A percentile compares a stretch with the other conserved stretches of the same genome.
Evolutionary conservation across 2,797 vertebrate genomes (phyloP).

Genomic region (Acrossocheilus wenchowensis): DNA sequence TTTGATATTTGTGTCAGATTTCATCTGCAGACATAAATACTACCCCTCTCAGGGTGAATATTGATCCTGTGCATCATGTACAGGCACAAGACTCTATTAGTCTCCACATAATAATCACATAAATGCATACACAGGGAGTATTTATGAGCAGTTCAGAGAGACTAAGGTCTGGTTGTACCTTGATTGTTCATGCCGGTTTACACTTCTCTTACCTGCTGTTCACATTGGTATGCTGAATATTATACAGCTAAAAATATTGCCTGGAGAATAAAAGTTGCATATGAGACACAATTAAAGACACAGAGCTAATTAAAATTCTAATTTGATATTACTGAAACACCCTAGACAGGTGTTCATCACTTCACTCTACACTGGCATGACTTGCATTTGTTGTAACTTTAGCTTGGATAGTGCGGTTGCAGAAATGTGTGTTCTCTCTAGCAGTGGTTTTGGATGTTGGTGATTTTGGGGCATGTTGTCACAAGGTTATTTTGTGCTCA

Average conservation of each 20-base stretch:
- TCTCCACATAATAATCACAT: constrained; percentile 42
- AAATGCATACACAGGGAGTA: constrained; percentile 16
- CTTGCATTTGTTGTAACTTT: not conserved
- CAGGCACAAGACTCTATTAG: constrained; percentile 65
- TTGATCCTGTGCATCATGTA: constrained; percentile 76
- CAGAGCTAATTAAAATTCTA: not conserved
- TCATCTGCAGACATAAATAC: constrained; percentile 66
- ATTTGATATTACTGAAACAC: constrained; percentile 13
- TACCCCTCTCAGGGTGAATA: constrained; percentile 59
- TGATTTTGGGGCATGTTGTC: too few species aligned
- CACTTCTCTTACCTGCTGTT: not conserved
- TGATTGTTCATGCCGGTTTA: not conserved
- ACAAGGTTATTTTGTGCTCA: too few species aligned
- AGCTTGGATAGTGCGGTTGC: not conserved
- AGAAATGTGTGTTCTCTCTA: not conserved
- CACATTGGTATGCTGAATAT: constrained; percentile 6
- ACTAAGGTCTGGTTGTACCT: not conserved
- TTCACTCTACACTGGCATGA: not conserved
- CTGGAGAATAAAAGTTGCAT: not conserved
- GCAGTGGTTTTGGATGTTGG: not conserved
- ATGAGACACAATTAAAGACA: constrained; percentile 7
- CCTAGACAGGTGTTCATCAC: not conserved
- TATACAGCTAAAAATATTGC: not conserved
- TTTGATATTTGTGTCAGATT: constrained; percentile 62
- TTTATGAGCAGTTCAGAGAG: constrained; percentile 2